phyloP scores from a whole-genome alignment of 2,888 invertebrate species.

The Dione vanillae region DNA sequence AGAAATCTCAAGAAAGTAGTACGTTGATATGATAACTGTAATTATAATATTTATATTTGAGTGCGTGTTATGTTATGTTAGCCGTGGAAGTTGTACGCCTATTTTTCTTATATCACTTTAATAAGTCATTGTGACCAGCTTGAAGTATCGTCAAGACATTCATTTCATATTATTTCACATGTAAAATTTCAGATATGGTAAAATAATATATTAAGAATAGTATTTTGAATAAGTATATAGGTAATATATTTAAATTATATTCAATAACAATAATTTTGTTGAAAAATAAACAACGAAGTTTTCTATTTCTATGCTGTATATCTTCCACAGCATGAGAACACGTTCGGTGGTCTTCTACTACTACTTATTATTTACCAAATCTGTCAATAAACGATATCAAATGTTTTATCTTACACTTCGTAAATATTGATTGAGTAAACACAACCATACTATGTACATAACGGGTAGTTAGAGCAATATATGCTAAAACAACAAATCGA shows the following conservation, averaged over 20 bases:
- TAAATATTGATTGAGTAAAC: constrained; percentile 20
- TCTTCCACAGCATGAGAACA: background rate
- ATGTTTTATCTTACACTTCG: constrained; percentile 6
- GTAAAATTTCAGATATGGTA: background rate
- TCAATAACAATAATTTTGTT: background rate
- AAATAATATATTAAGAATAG: background rate
- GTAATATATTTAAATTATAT: no score
- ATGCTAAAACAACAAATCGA: background rate
- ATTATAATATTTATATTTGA: constrained; percentile 43
- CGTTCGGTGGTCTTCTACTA: background rate
- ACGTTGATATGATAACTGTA: constrained; percentile 46
- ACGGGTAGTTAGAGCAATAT: constrained; percentile 16
- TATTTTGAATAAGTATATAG: background rate
- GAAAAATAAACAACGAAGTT: no score
- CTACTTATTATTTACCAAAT: background rate
- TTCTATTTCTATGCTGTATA: no score
- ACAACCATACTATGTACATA: constrained; percentile 8
- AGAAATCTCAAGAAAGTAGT: constrained; percentile 48
- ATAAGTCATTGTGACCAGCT: background rate
- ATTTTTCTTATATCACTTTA: constrained; percentile 10
- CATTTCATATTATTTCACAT: background rate
- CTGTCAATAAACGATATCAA: constrained; percentile 29
- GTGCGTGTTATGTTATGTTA: constrained; percentile 11
- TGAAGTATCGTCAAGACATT: background rate
- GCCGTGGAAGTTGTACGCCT: constrained; percentile 20